Percentiles rank a stretch among this genome's conserved stretches.
Conservation (phyloP, 2,113 vertebrate species). For the Rhizomys pruinosus region DNA sequence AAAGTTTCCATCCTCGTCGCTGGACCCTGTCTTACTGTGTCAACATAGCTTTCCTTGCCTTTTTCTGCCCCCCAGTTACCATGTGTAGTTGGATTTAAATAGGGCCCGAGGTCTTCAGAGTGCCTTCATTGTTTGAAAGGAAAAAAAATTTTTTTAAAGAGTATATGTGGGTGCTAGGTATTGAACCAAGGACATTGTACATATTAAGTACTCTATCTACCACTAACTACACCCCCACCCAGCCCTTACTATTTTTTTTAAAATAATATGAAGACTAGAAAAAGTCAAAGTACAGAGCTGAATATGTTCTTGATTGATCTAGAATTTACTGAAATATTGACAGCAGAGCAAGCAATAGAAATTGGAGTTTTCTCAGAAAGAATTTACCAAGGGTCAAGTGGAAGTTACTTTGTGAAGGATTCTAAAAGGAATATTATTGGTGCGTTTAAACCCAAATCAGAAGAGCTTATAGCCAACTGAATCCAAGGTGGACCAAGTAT, state of each 20-base stretch:
- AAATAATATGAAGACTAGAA: no score
- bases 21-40: no score
- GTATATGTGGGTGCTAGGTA: not conserved
- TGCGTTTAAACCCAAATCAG: slow-evolving; percentile 99
- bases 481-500: slow-evolving; percentile 99
- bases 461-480: slow-evolving; percentile 98
- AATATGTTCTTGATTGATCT: slow-evolving; percentile 94
- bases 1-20: not conserved
- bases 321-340: slow-evolving; percentile 93
- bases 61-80: slow-evolving; percentile 8
- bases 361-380: slow-evolving; percentile 93
- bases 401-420: slow-evolving; percentile 99
- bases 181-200: no score
- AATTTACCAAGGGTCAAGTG: slow-evolving; percentile 97
- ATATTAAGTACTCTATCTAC: no score
- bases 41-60: not conserved
- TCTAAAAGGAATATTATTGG: slow-evolving; percentile 94
- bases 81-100: slow-evolving; percentile 6
- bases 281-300: no score
- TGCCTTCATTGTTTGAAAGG: not conserved
- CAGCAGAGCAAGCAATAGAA: slow-evolving; percentile 94
- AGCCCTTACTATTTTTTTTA: no score
- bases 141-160: not conserved
- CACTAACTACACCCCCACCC: no score
- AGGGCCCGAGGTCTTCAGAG: not conserved